These are phyloP conservation scores for Neostethus bicornis DNA, from an alignment of 2,797 vertebrate genomes.

Conservation along the genomic window DNA sequence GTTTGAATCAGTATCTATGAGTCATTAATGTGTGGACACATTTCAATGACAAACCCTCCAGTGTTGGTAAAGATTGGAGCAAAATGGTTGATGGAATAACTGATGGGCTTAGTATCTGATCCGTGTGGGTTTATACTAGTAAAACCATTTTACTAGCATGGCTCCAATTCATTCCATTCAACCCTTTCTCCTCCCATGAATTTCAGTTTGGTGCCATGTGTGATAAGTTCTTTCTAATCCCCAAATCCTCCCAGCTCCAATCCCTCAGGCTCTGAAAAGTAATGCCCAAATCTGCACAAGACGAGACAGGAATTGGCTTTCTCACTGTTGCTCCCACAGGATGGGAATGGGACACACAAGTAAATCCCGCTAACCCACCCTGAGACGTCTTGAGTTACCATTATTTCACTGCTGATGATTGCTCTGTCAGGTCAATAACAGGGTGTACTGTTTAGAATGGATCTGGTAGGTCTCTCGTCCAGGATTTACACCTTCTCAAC, in stretches of 20 bases:
- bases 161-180: constrained; percentile 24
- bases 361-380: constrained; percentile 40
- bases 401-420: constrained; percentile 44
- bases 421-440: constrained; percentile 33
- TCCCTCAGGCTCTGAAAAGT: constrained; percentile 41
- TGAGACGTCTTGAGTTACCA: constrained; percentile 47
- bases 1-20: not conserved
- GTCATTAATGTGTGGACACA: not conserved
- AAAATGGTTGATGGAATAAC: constrained; percentile 4
- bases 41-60: not conserved
- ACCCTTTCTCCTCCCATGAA: constrained; percentile 15
- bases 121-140: no score
- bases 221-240: constrained; percentile 60
- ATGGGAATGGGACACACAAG: constrained; percentile 41
- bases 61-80: not conserved
- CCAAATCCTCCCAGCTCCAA: constrained; percentile 53
- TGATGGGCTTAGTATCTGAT: not conserved
- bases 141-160: constrained; percentile 1
- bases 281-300: constrained; percentile 50
- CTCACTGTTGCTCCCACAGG: constrained; percentile 53
- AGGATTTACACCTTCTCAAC: constrained; percentile 63
- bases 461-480: constrained; percentile 36
- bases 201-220: constrained; percentile 53
- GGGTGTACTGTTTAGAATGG: constrained; percentile 47
- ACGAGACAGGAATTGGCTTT: constrained; percentile 59